These are phyloP conservation scores for Polypedilum pembai DNA, from an alignment of 1,140 invertebrate species.

Conservation along the genomic window DNA sequence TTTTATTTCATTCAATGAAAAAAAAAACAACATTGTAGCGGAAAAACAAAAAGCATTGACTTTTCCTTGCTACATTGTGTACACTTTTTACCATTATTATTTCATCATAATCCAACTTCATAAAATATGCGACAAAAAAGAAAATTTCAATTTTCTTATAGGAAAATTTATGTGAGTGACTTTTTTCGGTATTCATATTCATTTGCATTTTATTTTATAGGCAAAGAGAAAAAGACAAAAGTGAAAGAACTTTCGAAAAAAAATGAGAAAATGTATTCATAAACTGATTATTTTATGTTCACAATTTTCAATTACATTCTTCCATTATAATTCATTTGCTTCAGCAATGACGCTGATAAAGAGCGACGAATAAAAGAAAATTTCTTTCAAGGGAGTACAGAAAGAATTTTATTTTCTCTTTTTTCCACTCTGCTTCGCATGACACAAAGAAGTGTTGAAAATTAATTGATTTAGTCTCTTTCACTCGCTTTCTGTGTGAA, in stretches of 20 bases:
- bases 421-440: not conserved
- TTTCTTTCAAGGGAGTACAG: not conserved
- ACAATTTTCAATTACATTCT: constrained; percentile 14
- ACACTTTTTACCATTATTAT: not conserved
- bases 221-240: not conserved
- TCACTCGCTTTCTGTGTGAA: not conserved
- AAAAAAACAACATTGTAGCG: not conserved
- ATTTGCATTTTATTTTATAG: not conserved
- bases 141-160: not conserved
- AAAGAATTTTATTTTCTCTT: not conserved
- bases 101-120: not conserved
- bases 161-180: not conserved
- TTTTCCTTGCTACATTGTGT: not conserved
- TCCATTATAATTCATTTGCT: constrained; percentile 18
- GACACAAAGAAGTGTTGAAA: not conserved
- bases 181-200: not conserved
- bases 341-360: not conserved
- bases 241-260: not conserved
- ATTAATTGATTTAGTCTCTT: constrained; percentile 28
- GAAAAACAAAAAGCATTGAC: not conserved
- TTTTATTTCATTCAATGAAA: not conserved
- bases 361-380: not conserved
- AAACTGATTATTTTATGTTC: constrained; percentile 19
- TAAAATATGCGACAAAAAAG: constrained; percentile 4
- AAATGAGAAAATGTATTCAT: constrained; percentile 1